Evolutionary conservation across 2,888 invertebrate genomes (phyloP), one percentile per base, ranked within the genome.

Genomic region (Nasonia oneida): DNA sequence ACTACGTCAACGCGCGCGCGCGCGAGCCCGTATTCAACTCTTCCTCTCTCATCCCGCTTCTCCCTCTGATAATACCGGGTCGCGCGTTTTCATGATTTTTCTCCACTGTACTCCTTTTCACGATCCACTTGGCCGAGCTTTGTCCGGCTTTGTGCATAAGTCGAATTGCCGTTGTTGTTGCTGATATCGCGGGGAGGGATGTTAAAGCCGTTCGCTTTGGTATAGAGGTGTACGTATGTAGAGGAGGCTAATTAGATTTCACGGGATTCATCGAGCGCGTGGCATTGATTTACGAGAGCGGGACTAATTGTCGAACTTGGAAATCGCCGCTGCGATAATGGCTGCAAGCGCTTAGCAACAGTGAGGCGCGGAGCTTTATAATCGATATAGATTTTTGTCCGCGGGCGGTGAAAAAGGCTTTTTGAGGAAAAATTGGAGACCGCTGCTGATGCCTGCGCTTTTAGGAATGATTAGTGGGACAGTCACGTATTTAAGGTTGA

Each of bases 1-100:
- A 33, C 64, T 67, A 84, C 83, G 85, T 84, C 83, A 87, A 84
- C 81, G 87, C 80, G 83, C 76, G 76, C 76, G 76, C 71, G 39
- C 71, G 42, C 71, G 39, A 61, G 23, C 23, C 23, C 23, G 23
- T 23, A 23, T 23, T 23, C 23, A 23, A 23, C 23, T 23, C 23
- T 23, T 23, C 23, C 23, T 4, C 81, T 33, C 82, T 70, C 50
- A 14, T 73, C 33, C 12, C 61, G 4, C 39, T 6, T 33, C 70
- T 73, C 37, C n/a, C 67, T 15, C 10, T 23, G 10, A 67, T 67
- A 14, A 67, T 67, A 33, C 14, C 14, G 33, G 15, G 33, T 23
- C 64, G 67, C n/a, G n/a, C n/a, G 42, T 73, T 39, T 47, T 70
- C 23, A 23, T 23, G 23, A 23, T 23, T 23, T 23, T 23, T 23